Evolutionary conservation across 2,888 invertebrate species (phyloP), one percentile per base, ranked within the genome.

Genomic region (Callimorpha dominula): DNA sequence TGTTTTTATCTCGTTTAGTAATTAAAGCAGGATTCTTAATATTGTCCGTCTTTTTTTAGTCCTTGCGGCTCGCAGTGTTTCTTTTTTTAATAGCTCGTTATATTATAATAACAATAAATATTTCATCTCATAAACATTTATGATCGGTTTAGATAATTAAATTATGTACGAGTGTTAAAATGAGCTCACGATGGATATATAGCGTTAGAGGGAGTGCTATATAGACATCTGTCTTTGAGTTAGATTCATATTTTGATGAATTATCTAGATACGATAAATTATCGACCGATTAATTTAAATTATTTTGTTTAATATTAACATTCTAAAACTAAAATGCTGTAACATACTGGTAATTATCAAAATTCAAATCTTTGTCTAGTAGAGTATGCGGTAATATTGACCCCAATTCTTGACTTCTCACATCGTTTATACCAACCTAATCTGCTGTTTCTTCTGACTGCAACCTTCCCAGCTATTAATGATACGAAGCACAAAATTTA

Each of bases 81-180:
- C 57, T 50, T 40, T 52, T 69, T 65, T 70, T 65, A 70, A 73
- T 70, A 60, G 54, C 49, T 40, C 52, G 68, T 73, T 76, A 72
- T 73, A 69, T 54, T 60, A 68, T 72, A 64, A 77, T 77, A 80
- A 77, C 76, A 81, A 76, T 82, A 81, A 84, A 83, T 81, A 78
- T 77, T 73, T 82, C 84, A 80, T 71, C 84, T 76, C 75, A 77
- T 83, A 75, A 84, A 75, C 70, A 78, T 82, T 82, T 77, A 82
- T 84, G 70, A 66, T 43, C 66, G 46, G 67, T 80, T 71, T 68
- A 76, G 65, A 62, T 82, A 80, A 82, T 81, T 82, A 80, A 81
- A 83, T 82, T 81, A 79, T 72, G 62, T 76, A 81, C 42, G 83
- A 68, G 69, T 69, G 73, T 79, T 66, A 69, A 71, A 77, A 75